Evolutionary conservation across 2,888 invertebrate species (phyloP).

Genomic region (Mamestra brassicae): DNA sequence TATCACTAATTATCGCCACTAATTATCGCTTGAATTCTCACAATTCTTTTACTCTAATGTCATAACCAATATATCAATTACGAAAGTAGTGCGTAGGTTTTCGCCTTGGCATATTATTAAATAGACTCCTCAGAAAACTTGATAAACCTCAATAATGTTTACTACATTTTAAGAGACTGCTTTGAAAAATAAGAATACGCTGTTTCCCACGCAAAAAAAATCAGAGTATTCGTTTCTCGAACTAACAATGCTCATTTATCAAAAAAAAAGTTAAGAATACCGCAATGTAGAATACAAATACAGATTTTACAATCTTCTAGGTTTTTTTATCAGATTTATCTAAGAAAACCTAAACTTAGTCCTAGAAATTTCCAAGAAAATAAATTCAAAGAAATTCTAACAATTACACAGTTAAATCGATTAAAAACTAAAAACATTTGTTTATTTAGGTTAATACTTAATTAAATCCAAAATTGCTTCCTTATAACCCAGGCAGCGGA

Average conservation of each 20-base stretch:
- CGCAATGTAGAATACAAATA: not conserved
- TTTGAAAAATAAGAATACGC: not conserved
- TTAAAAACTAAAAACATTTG: not conserved
- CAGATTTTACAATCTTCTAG: too few relatives aligned
- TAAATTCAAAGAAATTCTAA: not conserved
- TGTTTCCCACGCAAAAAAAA: not conserved
- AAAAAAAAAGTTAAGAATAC: not conserved
- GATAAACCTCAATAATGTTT: not conserved
- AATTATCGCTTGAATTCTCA: constrained; percentile 19
- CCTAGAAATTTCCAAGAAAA: not conserved
- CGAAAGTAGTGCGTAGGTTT: constrained; percentile 19
- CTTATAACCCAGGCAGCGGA: constrained; percentile 16
- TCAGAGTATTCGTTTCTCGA: not conserved
- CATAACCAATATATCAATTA: constrained; percentile 12
- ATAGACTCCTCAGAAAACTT: not conserved
- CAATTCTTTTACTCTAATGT: constrained; percentile 15
- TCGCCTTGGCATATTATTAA: not conserved
- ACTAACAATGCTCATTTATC: not conserved
- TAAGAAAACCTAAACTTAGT: too few relatives aligned
- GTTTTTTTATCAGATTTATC: not conserved
- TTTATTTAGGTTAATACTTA: not conserved
- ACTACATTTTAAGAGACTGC: not conserved
- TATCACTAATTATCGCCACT: constrained; percentile 18
- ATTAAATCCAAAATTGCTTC: not conserved
- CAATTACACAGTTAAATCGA: not conserved